These are phyloP conservation scores for Antheraea mylitta DNA, from an alignment of 1,140 invertebrate genomes.

Conservation along the genomic window DNA sequence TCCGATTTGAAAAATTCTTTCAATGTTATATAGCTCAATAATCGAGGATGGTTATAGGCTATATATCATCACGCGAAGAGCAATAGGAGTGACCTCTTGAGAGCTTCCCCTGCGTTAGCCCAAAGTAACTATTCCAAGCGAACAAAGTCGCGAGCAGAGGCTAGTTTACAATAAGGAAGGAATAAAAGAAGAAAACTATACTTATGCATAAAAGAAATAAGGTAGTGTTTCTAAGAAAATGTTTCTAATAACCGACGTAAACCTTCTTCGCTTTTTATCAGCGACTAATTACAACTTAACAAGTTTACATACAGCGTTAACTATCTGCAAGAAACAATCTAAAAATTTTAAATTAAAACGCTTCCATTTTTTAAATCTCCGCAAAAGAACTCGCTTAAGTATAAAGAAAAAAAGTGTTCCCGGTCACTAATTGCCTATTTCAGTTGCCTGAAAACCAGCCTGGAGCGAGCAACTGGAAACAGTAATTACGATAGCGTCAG, in stretches of 20 bases:
- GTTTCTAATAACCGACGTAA: neutral
- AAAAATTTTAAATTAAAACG: conserved; percentile 14
- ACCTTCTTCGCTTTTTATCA: neutral
- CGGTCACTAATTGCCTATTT: conserved; percentile 30
- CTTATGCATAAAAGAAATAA: no score
- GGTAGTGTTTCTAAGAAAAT: no score
- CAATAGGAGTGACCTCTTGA: no score
- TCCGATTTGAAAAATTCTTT: no score
- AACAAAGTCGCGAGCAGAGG: no score
- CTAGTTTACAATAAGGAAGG: no score
- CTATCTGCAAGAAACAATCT: conserved; percentile 11
- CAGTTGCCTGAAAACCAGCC: conserved; percentile 20
- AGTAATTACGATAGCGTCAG: conserved; percentile 24
- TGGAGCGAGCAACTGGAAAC: conserved; percentile 18
- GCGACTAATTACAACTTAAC: neutral
- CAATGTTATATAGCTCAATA: no score
- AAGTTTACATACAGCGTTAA: neutral
- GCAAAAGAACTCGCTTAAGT: conserved; percentile 4
- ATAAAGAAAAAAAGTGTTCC: conserved; percentile 19
- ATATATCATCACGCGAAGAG: no score
- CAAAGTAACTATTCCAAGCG: no score
- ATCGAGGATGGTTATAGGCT: no score
- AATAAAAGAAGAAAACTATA: no score
- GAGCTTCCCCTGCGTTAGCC: no score
- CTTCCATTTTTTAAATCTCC: conserved; percentile 5